Conservation (phyloP, 2,888 invertebrate species). For the Acanthosepion esculentum region DNA sequence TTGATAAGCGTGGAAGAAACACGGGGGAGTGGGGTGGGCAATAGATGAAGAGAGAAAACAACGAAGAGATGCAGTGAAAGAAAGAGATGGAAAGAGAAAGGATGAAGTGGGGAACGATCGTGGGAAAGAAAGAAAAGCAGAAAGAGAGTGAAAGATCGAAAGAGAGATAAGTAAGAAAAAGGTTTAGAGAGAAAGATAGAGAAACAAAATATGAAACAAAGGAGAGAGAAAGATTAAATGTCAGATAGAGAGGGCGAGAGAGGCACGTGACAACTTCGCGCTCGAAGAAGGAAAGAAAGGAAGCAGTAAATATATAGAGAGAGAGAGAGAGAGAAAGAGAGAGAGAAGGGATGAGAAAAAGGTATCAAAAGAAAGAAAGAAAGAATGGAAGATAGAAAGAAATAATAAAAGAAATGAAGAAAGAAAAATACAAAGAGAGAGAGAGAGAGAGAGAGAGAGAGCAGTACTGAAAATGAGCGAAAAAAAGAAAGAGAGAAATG, state of each 20-base stretch:
- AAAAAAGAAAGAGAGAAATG: slow-evolving; percentile 47
- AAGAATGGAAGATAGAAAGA: not conserved
- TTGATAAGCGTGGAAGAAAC: no score
- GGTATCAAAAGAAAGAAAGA: slow-evolving; percentile 35
- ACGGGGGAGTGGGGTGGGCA: no score
- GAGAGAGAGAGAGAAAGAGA: slow-evolving; percentile 10
- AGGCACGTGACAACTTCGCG: not conserved
- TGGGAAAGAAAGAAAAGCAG: slow-evolving; percentile 42
- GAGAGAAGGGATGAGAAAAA: not conserved
- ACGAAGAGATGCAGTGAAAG: not conserved
- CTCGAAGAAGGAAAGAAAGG: not conserved
- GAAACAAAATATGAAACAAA: not conserved
- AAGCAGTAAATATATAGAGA: slow-evolving; percentile 48
- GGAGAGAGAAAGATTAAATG: slow-evolving; percentile 39
- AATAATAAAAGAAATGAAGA: slow-evolving; percentile 38
- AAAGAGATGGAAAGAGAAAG: slow-evolving; percentile 34
- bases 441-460: slow-evolving; percentile 47
- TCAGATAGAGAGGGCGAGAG: not conserved
- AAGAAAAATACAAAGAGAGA: slow-evolving; percentile 47
- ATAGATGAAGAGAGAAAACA: not conserved
- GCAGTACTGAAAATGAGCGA: not conserved
- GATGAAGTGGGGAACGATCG: slow-evolving; percentile 48
- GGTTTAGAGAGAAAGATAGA: slow-evolving; percentile 43
- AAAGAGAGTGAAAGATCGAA: slow-evolving; percentile 39
- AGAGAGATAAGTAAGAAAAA: slow-evolving; percentile 52